A percentile compares a stretch with the other conserved stretches of the same genome.
Conservation (phyloP, 1,140 invertebrate genomes). For the Papilio polytes region DNA sequence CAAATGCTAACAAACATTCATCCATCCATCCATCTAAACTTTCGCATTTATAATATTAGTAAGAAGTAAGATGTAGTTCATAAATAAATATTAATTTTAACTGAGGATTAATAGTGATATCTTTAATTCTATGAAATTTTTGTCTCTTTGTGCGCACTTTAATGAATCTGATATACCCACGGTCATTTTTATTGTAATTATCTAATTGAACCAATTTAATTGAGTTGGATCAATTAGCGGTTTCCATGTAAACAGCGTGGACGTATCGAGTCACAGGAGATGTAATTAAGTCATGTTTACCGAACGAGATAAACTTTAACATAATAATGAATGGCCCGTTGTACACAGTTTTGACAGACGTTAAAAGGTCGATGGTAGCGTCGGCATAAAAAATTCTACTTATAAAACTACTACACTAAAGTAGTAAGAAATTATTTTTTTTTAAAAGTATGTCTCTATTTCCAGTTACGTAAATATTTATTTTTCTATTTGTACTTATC, state of each 20-base stretch:
- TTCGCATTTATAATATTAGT: too few relatives aligned
- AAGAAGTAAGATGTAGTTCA: too few relatives aligned
- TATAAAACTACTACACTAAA: background rate
- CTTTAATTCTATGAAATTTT: too few relatives aligned
- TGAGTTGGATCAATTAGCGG: constrained; percentile 45
- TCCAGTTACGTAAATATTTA: too few relatives aligned
- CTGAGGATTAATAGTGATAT: too few relatives aligned
- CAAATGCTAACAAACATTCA: too few relatives aligned
- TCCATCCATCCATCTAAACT: too few relatives aligned
- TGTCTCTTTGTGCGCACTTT: too few relatives aligned
- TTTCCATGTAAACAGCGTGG: constrained; percentile 44
- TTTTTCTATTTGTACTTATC: background rate
- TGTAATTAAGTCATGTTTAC: constrained; percentile 64
- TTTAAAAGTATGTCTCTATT: background rate
- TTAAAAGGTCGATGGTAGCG: constrained; percentile 53
- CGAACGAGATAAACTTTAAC: constrained; percentile 70
- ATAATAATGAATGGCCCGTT: constrained; percentile 61
- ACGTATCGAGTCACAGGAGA: constrained; percentile 32
- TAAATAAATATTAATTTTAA: too few relatives aligned
- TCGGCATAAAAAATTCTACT: constrained; percentile 19
- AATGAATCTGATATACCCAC: too few relatives aligned
- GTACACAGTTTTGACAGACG: constrained; percentile 65
- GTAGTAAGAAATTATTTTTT: too few relatives aligned
- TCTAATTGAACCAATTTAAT: constrained; percentile 32
- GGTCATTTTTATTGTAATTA: background rate